Evolutionary conservation across 2,797 vertebrate species (phyloP).

Genomic region (Mastacembelus armatus): DNA sequence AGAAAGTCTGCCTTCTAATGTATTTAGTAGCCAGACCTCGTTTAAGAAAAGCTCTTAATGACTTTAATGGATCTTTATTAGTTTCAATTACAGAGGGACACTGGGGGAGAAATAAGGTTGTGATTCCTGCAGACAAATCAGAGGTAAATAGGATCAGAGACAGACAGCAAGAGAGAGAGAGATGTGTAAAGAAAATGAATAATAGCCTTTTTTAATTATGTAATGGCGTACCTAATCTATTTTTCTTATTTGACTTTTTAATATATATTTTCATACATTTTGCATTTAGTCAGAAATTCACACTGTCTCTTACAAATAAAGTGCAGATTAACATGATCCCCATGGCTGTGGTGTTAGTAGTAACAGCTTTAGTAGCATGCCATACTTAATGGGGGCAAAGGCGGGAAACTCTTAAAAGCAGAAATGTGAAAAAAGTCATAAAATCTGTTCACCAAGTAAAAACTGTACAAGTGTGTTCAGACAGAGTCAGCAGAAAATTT

Average conservation of each 20-base stretch:
- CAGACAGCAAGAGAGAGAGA: background rate
- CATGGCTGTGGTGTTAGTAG: background rate
- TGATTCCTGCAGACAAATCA: constrained; percentile 66
- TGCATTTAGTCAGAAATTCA: background rate
- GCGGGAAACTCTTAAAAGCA: background rate
- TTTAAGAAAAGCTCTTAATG: constrained; percentile 75
- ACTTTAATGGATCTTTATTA: constrained; percentile 83
- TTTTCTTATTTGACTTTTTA: background rate
- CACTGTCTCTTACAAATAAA: background rate
- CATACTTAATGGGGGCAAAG: background rate
- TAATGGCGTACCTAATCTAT: background rate
- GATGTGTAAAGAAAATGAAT: background rate
- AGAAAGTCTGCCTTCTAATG: constrained; percentile 59
- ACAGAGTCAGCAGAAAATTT: background rate
- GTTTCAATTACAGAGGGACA: constrained; percentile 76
- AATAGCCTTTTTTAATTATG: background rate
- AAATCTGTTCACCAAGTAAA: background rate
- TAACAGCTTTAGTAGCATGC: background rate
- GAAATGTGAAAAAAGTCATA: background rate
- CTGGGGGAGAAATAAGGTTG: constrained; percentile 64
- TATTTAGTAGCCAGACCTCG: constrained; percentile 63
- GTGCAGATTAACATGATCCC: background rate
- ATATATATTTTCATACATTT: background rate
- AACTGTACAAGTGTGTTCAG: background rate
- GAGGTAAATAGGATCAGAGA: constrained; percentile 38